Percentiles rank a stretch among this genome's conserved stretches.
Evolutionary conservation across 2,797 vertebrate genomes (phyloP).

Genomic region (Moxostoma hubbsi): DNA sequence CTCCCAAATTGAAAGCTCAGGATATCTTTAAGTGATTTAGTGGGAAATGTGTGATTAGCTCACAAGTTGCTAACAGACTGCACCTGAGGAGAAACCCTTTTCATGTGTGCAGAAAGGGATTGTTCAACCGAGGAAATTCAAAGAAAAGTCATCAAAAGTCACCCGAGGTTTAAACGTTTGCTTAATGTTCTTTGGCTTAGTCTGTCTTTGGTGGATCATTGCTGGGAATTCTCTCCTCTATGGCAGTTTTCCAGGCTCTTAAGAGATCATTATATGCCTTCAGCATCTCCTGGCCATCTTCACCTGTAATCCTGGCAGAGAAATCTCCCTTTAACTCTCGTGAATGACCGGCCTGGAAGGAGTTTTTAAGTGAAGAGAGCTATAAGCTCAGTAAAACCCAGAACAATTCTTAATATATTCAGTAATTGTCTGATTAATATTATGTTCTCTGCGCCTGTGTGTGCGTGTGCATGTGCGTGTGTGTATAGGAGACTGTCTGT

Average conservation of each 20-base stretch:
- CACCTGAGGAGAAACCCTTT: too few species aligned
- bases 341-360: neutral
- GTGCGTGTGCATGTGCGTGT: neutral
- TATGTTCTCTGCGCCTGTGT: neutral
- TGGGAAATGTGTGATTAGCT: neutral
- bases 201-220: too few species aligned
- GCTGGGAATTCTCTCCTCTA: neutral
- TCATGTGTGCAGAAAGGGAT: neutral
- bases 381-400: neutral
- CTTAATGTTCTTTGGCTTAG: too few species aligned
- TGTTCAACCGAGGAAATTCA: too few species aligned
- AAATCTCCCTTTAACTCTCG: neutral
- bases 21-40: neutral
- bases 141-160: too few species aligned
- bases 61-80: neutral
- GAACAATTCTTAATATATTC: neutral
- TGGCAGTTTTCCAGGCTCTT: constrained; percentile 21
- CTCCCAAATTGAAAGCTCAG: neutral
- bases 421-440: neutral
- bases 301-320: constrained; percentile 16
- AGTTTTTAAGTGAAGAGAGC: neutral
- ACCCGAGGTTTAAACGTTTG: too few species aligned
- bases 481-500: too few species aligned
- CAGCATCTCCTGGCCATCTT: neutral
- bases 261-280: constrained; percentile 24